These are phyloP conservation scores for Aphelenchoides fujianensis DNA, from an alignment of 1,140 invertebrate genomes.

Conservation along the genomic window DNA sequence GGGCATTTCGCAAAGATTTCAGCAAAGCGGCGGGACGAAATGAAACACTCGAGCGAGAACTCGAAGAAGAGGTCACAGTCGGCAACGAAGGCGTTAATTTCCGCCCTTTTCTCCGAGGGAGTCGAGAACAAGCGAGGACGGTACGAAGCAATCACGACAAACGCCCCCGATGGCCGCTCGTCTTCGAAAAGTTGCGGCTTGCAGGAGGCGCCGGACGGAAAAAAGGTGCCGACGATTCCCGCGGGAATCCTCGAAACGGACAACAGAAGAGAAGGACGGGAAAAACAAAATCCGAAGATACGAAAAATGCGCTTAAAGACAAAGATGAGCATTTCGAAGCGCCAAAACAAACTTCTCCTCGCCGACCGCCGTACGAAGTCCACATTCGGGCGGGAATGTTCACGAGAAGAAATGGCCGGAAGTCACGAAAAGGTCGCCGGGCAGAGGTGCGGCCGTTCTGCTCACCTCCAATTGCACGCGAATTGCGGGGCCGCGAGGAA, in stretches of 20 bases:
- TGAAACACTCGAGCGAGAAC: no score
- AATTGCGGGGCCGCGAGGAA: no score
- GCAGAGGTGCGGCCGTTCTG: not conserved
- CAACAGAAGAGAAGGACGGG: not conserved
- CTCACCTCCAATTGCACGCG: not conserved
- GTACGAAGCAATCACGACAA: not conserved
- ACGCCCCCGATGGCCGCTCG: not conserved
- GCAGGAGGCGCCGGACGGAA: not conserved
- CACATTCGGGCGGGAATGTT: not conserved
- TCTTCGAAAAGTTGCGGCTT: not conserved
- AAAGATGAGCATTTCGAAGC: not conserved
- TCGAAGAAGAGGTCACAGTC: no score
- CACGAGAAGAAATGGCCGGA: not conserved
- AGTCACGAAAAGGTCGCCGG: not conserved
- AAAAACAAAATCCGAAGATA: not conserved
- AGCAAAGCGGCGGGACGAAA: no score
- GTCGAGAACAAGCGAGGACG: no score
- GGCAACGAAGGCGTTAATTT: no score
- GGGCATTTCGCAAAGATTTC: no score
- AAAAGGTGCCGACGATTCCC: not conserved
- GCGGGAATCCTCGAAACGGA: no score
- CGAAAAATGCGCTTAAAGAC: not conserved
- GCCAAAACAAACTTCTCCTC: not conserved
- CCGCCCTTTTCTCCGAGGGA: no score
- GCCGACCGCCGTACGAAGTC: no score